Percentiles rank a stretch among this genome's conserved stretches.
Evolutionary conservation across 2,113 vertebrate species (phyloP).

Genomic region (Pholis gunnellus): DNA sequence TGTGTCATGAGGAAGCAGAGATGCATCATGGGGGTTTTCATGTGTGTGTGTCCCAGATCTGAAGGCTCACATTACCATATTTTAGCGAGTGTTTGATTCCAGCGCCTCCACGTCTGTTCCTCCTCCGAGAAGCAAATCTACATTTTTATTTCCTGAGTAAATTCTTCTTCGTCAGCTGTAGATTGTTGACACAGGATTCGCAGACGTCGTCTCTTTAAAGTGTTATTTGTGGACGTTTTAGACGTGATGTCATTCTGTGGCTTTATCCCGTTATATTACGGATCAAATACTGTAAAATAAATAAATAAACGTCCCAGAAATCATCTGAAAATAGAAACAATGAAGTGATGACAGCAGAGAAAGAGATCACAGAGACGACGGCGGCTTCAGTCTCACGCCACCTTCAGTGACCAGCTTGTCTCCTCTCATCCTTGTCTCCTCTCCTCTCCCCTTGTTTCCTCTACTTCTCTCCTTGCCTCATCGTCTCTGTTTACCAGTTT

Average conservation of each 20-base stretch:
- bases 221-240: neutral
- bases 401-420: slow-evolving; percentile 4
- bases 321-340: slow-evolving; percentile 32
- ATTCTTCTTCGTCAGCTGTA: neutral
- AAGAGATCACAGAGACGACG: neutral
- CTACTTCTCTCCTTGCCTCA: neutral
- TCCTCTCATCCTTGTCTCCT: neutral
- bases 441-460: neutral
- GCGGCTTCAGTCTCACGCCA: neutral
- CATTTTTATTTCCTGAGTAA: neutral
- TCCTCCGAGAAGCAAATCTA: neutral
- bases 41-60: slow-evolving; percentile 57
- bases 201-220: neutral
- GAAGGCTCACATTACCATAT: slow-evolving; percentile 61
- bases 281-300: neutral
- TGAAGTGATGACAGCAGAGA: slow-evolving; percentile 12
- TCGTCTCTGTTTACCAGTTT: neutral
- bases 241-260: neutral
- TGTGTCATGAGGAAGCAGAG: slow-evolving; percentile 25
- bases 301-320: slow-evolving; percentile 5
- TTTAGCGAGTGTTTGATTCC: slow-evolving; percentile 59
- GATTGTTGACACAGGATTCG: neutral
- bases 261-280: neutral
- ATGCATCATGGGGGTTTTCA: slow-evolving; percentile 33
- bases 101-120: slow-evolving; percentile 55